Evolutionary conservation across 2,113 vertebrate genomes (phyloP).

Genomic region (Phrynocephalus versicolor): DNA sequence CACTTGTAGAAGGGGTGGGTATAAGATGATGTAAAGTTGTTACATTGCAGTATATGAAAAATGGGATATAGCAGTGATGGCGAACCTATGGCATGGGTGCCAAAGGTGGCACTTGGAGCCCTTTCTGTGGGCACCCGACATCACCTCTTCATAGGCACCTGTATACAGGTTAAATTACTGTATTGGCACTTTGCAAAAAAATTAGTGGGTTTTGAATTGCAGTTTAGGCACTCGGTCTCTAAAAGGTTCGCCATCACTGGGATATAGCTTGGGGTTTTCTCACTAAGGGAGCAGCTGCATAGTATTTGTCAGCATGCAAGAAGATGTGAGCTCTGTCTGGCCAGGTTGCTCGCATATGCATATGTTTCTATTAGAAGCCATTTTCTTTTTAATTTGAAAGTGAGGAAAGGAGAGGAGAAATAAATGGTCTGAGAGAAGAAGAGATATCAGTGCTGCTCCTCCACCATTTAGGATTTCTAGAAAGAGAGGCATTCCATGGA

Average conservation of each 20-base stretch:
- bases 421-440: neutral
- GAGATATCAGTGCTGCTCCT: constrained; percentile 1
- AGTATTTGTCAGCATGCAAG: constrained; percentile 22
- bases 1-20: neutral
- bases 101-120: no score
- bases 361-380: neutral
- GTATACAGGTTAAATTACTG: no score
- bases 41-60: constrained; percentile 33
- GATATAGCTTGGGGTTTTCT: neutral
- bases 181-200: no score
- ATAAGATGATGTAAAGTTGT: no score
- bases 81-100: no score
- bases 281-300: neutral
- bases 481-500: neutral
- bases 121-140: no score
- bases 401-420: no score
- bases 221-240: no score
- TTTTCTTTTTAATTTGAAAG: constrained; percentile 19
- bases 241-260: no score
- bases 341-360: neutral
- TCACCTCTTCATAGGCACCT: no score
- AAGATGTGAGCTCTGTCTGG: constrained; percentile 30
- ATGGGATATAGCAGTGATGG: no score
- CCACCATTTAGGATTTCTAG: neutral
- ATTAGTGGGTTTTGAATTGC: no score